phyloP scores from a whole-genome alignment of 1,140 invertebrate species.

The Chrysopa pallens region DNA sequence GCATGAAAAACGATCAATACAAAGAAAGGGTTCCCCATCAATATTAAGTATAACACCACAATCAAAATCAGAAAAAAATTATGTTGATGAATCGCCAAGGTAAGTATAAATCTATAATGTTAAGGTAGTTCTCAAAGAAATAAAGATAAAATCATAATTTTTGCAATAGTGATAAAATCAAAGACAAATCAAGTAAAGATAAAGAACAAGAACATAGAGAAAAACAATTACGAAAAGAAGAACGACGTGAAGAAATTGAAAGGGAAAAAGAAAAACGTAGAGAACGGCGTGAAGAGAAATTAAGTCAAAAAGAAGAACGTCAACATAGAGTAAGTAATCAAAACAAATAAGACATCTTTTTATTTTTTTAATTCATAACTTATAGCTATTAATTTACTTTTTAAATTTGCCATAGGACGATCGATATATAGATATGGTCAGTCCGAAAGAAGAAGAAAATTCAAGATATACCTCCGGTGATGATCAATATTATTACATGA shows the following conservation, averaged over 20 bases:
- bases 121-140: too few relatives aligned
- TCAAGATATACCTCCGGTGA: constrained; percentile 12
- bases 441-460: constrained; percentile 19
- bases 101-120: not conserved
- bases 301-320: constrained; percentile 24
- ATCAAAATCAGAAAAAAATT: constrained; percentile 5
- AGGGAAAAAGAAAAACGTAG: constrained; percentile 17
- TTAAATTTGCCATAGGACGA: constrained; percentile 25
- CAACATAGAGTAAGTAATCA: constrained; percentile 23
- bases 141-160: too few relatives aligned
- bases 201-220: constrained; percentile 25
- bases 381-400: not conserved
- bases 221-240: constrained; percentile 27
- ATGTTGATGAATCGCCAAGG: not conserved
- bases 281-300: constrained; percentile 20
- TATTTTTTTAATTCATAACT: too few relatives aligned
- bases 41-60: constrained; percentile 5
- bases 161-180: constrained; percentile 5
- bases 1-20: not conserved
- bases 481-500: constrained; percentile 16
- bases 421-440: constrained; percentile 18
- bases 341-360: too few relatives aligned
- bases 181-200: constrained; percentile 22
- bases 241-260: constrained; percentile 25
- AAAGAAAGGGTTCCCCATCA: not conserved